These are phyloP conservation scores for Tanypteryx hageni DNA, from an alignment of 2,888 invertebrate species.

Conservation along the genomic window DNA sequence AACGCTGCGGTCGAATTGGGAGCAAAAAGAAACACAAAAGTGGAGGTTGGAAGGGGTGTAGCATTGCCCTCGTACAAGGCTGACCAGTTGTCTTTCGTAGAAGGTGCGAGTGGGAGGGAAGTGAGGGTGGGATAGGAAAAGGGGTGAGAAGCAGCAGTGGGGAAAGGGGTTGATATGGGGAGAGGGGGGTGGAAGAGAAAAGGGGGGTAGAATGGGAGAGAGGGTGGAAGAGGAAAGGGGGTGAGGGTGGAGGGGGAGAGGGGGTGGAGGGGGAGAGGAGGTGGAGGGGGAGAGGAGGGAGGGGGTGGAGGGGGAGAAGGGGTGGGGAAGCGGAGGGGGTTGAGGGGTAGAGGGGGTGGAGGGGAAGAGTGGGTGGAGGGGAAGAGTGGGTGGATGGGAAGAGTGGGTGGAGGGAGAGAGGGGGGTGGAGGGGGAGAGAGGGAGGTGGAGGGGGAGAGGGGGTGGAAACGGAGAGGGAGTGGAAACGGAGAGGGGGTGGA, in stretches of 20 bases:
- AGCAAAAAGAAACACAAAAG: background rate
- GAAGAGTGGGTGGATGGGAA: too few relatives aligned
- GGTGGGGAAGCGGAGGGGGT: background rate
- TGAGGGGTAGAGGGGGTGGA: too few relatives aligned
- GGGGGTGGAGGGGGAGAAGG: too few relatives aligned
- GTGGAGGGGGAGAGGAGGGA: too few relatives aligned
- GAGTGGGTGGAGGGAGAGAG: background rate
- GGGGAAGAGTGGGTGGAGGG: background rate
- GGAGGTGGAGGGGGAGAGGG: background rate
- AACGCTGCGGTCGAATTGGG: too few relatives aligned
- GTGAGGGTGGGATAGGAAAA: too few relatives aligned
- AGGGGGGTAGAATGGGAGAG: too few relatives aligned
- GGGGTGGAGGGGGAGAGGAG: too few relatives aligned
- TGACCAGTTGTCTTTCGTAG: background rate
- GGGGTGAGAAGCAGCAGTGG: too few relatives aligned
- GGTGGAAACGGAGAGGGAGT: background rate
- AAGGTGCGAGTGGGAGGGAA: background rate
- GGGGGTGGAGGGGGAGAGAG: too few relatives aligned
- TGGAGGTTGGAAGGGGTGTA: background rate
- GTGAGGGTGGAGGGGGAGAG: background rate
- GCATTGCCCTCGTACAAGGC: constrained; percentile 10
- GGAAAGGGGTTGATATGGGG: background rate
- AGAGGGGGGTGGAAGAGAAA: too few relatives aligned
- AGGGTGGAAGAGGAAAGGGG: too few relatives aligned
- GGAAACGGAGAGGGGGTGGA: background rate